phyloP scores from a whole-genome alignment of 2,113 vertebrate species.

The Heloderma charlesbogerti region DNA sequence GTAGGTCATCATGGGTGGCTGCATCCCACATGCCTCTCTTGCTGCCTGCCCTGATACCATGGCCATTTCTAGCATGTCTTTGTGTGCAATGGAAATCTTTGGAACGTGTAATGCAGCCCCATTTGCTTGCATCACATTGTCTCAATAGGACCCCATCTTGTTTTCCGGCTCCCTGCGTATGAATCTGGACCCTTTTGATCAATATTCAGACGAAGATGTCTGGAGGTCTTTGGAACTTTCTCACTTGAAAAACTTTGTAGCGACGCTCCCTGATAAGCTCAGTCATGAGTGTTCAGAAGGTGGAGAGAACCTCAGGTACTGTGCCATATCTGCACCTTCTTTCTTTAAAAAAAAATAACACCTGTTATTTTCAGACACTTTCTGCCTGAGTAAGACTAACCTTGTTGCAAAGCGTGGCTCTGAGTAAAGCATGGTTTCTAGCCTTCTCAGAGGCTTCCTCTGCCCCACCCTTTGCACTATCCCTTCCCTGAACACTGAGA shows the following conservation, averaged over 20 bases:
- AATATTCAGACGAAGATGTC: slow-evolving; percentile 88
- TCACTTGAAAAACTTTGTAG: slow-evolving; percentile 92
- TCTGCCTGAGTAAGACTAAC: not conserved
- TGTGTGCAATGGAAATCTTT: not conserved
- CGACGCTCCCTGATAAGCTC: slow-evolving; percentile 86
- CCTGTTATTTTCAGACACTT: not conserved
- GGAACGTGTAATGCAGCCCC: not conserved
- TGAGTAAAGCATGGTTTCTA: not conserved
- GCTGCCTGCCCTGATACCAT: not conserved
- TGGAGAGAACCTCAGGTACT: slow-evolving; percentile 94
- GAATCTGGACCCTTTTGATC: slow-evolving; percentile 94
- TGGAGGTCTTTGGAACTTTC: slow-evolving; percentile 91
- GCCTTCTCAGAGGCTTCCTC: not conserved
- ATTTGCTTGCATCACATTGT: rapidly evolving
- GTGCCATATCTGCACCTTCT: too few species aligned
- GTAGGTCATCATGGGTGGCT: not conserved
- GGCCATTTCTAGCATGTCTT: not conserved
- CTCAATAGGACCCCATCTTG: slow-evolving; percentile 88
- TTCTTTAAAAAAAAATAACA: not conserved
- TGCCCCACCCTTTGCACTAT: not conserved
- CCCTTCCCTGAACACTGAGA: not conserved
- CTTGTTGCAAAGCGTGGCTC: not conserved
- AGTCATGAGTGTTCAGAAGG: slow-evolving; percentile 92
- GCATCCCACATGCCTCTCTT: too few species aligned
- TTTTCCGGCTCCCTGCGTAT: slow-evolving; percentile 95